These are phyloP conservation scores for Sialia sialis DNA, from an alignment of 2,113 vertebrate species.

Conservation along the genomic window DNA sequence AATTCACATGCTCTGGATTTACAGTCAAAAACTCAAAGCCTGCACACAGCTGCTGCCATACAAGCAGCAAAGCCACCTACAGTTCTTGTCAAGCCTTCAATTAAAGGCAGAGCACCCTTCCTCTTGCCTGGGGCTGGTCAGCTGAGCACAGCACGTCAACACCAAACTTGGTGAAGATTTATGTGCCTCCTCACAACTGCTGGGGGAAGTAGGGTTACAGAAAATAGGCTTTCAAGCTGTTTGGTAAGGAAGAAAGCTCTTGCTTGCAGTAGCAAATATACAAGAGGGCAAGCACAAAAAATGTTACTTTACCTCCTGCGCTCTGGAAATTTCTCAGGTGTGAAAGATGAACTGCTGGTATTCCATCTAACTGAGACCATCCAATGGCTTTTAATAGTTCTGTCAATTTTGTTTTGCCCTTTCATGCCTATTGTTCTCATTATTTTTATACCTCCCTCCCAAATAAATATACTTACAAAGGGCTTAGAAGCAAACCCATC, in stretches of 20 bases:
- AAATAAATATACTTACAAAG: neutral
- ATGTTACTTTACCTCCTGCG: neutral
- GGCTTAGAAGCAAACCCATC: neutral
- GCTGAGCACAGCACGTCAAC: neutral
- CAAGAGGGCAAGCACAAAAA: neutral
- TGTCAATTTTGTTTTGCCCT: neutral
- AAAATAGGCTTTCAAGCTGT: neutral
- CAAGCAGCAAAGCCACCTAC: conserved; percentile 24
- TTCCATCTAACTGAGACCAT: neutral
- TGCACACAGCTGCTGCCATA: conserved; percentile 36
- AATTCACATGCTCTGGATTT: conserved; percentile 18
- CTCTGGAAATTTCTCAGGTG: neutral
- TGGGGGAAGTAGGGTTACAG: neutral
- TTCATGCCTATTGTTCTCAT: neutral
- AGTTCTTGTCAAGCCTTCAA: conserved; percentile 8
- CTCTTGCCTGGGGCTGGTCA: neutral
- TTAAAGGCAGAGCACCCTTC: conserved; percentile 39
- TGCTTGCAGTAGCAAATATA: neutral
- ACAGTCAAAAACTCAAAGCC: neutral
- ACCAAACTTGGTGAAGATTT: conserved; percentile 28
- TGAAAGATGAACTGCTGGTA: neutral
- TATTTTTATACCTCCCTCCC: neutral
- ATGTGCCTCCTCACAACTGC: neutral
- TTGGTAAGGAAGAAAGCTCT: neutral
- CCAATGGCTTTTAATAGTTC: neutral